A percentile compares a stretch with the other conserved stretches of the same genome.
Evolutionary conservation across 1,140 invertebrate genomes (phyloP).

Genomic region (Achroia grisella): DNA sequence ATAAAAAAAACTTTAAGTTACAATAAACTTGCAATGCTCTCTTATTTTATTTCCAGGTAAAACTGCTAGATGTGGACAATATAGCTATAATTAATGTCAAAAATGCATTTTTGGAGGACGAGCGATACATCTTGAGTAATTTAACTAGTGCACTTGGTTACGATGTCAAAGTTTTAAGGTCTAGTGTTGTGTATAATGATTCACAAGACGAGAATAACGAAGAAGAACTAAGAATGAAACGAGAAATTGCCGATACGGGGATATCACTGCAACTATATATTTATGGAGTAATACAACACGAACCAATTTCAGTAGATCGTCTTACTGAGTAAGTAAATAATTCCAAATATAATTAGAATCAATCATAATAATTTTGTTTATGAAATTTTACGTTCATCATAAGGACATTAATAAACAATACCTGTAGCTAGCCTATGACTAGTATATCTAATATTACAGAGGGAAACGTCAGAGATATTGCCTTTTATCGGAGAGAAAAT

Average conservation of each 20-base stretch:
- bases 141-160: constrained; percentile 41
- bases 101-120: constrained; percentile 46
- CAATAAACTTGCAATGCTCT: too few species aligned
- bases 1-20: too few species aligned
- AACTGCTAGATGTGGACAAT: constrained; percentile 36
- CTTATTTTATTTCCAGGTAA: constrained; percentile 35
- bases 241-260: constrained; percentile 13
- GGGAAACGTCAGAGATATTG: too few species aligned
- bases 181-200: constrained; percentile 36
- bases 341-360: too few species aligned
- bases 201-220: constrained; percentile 8
- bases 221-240: constrained; percentile 15
- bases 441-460: too few species aligned
- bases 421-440: too few species aligned
- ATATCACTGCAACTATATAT: constrained; percentile 45
- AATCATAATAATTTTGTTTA: too few species aligned
- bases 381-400: too few species aligned
- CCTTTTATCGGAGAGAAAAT: too few species aligned
- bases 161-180: constrained; percentile 40
- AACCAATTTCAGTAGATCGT: constrained; percentile 35
- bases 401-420: too few species aligned
- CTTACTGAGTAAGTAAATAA: constrained; percentile 16
- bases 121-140: constrained; percentile 30
- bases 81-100: constrained; percentile 48
- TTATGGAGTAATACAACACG: constrained; percentile 45